Evolutionary conservation across 2,888 invertebrate species (phyloP), one percentile per base, ranked within the genome.

Genomic region (Nemoura dubitans): DNA sequence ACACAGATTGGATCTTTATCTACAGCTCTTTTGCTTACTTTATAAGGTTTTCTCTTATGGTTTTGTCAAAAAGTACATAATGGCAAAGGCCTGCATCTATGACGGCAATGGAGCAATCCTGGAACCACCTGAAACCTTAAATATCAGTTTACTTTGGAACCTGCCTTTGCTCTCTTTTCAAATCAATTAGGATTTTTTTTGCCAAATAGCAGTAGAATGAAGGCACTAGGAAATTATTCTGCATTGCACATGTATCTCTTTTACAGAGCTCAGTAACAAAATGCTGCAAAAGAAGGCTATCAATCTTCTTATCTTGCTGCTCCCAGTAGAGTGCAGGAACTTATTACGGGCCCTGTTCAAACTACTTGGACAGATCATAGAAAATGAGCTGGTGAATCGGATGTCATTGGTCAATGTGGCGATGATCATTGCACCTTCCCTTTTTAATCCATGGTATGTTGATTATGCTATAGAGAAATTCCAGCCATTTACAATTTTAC

Each of bases 371-470:
- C 93, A 94, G 89, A 94, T 98, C 86, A 95, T 95, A 1, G 94
- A 94, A 83, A 93, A 95, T 89, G 91, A 92, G 87, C 92, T 93
- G 89, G 92, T 93, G 89, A 98, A 98, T 92, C 96, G 97, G 92
- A 98, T 98, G 98, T 96, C 95, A 89, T 94, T 96, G 88, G 97
- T 97, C 91, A 98, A 98, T 91, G 97, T 98, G 76, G 96, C 98
- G 43, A 98, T 98, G 95, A 98, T 98, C 89, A 96, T 98, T 89
- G 98, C 98, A 25, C 98, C 98, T n/a, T 97, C 98, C 86, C 94
- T 98, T 89, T 97, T 97, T 91, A 96, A 96, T 88, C 96, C 96
- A 89, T 94, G 95, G 91, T 95, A 92, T 88, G 90, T 92, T 86
- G 42, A 80, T 28, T 27, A 21, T 25, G 14, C 21, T 42, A 6